A percentile compares a stretch with the other conserved stretches of the same genome.
phyloP scores from a whole-genome alignment of 2,113 vertebrate genomes.

The Saguinus midas region DNA sequence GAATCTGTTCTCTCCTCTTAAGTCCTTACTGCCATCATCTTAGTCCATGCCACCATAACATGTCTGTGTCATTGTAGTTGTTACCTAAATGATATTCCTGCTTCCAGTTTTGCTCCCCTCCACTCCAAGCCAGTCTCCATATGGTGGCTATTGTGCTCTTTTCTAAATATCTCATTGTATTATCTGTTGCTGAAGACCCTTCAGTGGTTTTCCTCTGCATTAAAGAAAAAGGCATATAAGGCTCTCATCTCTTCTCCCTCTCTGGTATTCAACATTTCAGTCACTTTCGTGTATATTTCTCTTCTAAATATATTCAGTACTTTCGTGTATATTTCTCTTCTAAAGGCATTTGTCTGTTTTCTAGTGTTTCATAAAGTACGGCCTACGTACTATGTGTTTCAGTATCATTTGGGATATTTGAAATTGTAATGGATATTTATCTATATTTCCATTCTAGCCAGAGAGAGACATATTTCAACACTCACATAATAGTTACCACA shows the following conservation, averaged over 20 bases:
- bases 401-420: neutral
- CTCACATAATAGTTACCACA: neutral
- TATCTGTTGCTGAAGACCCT: neutral
- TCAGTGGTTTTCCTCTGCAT: neutral
- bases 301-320: neutral
- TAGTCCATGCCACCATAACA: neutral
- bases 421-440: neutral
- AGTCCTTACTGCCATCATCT: neutral
- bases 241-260: neutral
- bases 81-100: neutral
- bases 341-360: neutral
- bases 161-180: neutral
- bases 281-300: neutral
- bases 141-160: neutral
- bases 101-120: neutral
- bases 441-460: neutral
- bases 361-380: neutral
- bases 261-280: neutral
- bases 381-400: neutral
- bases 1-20: neutral
- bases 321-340: neutral
- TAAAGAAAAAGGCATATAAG: neutral
- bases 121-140: neutral
- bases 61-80: neutral
- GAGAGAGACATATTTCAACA: neutral